Evolutionary conservation across 2,113 vertebrate species (phyloP).

Genomic region (Eudorcas thomsonii): DNA sequence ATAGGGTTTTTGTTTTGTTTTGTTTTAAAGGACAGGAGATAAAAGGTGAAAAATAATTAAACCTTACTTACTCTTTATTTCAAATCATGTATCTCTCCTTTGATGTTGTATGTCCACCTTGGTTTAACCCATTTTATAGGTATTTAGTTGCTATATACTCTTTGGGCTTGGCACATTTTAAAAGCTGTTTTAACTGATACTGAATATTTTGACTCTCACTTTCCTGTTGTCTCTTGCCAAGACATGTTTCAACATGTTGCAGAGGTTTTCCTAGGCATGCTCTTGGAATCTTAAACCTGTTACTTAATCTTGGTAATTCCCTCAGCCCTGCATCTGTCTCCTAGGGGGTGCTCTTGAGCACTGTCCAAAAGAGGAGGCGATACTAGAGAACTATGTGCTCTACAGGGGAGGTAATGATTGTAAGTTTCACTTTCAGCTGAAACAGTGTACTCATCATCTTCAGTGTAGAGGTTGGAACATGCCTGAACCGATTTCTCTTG

Average conservation of each 20-base stretch:
- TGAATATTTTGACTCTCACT: constrained; percentile 12
- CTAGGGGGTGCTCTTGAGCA: not conserved
- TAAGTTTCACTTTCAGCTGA: not conserved
- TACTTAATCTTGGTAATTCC: not conserved
- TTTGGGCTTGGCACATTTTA: not conserved
- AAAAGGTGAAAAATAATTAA: not conserved
- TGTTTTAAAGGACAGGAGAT: not conserved
- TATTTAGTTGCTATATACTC: not conserved
- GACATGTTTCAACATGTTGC: constrained; percentile 26
- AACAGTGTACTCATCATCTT: not conserved
- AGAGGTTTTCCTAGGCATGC: constrained; percentile 16
- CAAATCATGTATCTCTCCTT: not conserved
- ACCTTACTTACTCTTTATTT: not conserved
- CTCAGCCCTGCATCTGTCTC: not conserved
- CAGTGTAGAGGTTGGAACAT: not conserved
- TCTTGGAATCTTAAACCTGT: not conserved
- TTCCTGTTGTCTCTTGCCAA: not conserved
- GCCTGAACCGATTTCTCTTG: constrained; percentile 29
- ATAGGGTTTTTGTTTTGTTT: not conserved
- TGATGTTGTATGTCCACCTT: not conserved
- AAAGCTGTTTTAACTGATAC: constrained; percentile 44
- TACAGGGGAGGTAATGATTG: not conserved
- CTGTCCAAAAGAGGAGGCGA: not conserved
- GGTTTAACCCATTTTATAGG: not conserved
- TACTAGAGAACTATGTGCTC: not conserved